Base-by-base conservation (phyloP, 2,797 vertebrate species). In the Netta rufina region DNA sequence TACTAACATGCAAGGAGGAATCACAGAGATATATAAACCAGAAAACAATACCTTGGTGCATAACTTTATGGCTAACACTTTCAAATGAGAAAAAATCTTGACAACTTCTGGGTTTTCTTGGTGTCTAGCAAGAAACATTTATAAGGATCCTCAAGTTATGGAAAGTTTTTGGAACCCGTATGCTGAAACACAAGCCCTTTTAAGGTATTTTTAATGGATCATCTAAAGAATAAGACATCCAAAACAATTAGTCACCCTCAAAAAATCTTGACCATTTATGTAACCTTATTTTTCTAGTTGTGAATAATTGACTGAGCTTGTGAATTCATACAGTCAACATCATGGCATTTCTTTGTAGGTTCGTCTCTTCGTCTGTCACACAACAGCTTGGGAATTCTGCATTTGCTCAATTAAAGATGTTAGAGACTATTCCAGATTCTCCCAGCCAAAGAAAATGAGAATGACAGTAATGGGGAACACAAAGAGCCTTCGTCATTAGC, bases 221-320 rank as follows among this genome's bases (percentile, higher is more conserved):
- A 61, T 69, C 53, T 17, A 54, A 90, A 92, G 86, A 80, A 84
- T 54, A 93, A 87, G 74, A 82, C n/a, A 80, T 84, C 24, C 91
- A 90, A 96, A 93, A 91, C 74, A 83, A 87, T 89, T 90, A 93
- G 81, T 96, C 89, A 92, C 36, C 83, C 89, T 69, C 1, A 0
- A 96, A 92, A 94, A 92, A 94, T 94, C 92, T 92, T 93, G 69
- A 87, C 78, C 77, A 75, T 93, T 96, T 94, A 78, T 83, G 33
- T 85, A 94, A 94, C 64, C 30, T 93, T 92, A 79, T 94, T 94
- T 97, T 96, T 84, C 84, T 92, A 60, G 64, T 91, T 89, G 67
- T 90, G 88, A 94, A 89, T 96, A 92, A 91, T 2, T 87, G 86
- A 70, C 88, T 71, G 51, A 62, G 87, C 84, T 87, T 61, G 41